These are phyloP conservation scores for Ornithoptera alexandrae DNA, from an alignment of 2,888 invertebrate species.

Conservation along the genomic window DNA sequence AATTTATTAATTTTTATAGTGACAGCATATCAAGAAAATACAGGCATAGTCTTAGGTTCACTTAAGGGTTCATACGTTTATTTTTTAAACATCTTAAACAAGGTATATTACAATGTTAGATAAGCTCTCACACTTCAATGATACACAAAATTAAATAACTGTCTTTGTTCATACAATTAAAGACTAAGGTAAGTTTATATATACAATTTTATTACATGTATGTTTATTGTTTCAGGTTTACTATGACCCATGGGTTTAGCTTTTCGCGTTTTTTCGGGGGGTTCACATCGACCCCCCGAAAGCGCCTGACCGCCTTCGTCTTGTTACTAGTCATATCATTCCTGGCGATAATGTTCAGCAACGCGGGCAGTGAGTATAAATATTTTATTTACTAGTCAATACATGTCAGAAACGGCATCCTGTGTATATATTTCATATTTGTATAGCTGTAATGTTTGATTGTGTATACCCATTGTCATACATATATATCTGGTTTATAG, in stretches of 20 bases:
- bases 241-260: constrained; percentile 13
- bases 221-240: constrained; percentile 20
- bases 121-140: neutral
- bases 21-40: too few relatives aligned
- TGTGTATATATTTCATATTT: neutral
- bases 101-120: too few relatives aligned
- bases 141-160: neutral
- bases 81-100: too few relatives aligned
- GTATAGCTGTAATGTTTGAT: too few relatives aligned
- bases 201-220: neutral
- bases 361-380: constrained; percentile 18
- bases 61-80: too few relatives aligned
- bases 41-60: too few relatives aligned
- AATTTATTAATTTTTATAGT: too few relatives aligned
- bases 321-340: neutral
- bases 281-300: constrained; percentile 24
- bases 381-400: neutral
- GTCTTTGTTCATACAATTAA: neutral
- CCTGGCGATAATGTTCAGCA: constrained; percentile 16
- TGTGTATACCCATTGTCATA: too few relatives aligned
- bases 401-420: neutral
- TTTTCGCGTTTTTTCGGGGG: constrained; percentile 22
- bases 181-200: neutral
- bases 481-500: too few relatives aligned
- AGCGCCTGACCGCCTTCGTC: constrained; percentile 22